These are phyloP conservation scores for Drosophila littoralis DNA, from an alignment of 1,140 invertebrate genomes.

Conservation along the genomic window DNA sequence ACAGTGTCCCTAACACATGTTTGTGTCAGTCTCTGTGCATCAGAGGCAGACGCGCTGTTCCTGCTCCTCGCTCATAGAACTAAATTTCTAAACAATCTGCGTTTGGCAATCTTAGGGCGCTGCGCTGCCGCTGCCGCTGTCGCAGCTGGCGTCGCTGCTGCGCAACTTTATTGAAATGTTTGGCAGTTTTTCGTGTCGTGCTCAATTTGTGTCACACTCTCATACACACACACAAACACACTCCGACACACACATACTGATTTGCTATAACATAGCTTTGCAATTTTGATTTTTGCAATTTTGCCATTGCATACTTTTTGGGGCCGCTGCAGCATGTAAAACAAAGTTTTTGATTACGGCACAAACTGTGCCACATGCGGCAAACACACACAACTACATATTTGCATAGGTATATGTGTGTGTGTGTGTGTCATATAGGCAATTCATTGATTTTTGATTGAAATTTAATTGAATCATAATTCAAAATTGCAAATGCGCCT, in stretches of 20 bases:
- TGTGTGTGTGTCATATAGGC: slow-evolving; percentile 38
- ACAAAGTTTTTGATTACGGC: slow-evolving; percentile 64
- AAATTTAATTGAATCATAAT: slow-evolving; percentile 79
- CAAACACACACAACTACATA: slow-evolving; percentile 1
- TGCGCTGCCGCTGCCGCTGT: slow-evolving; percentile 30
- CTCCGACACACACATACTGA: not conserved
- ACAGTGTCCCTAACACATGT: slow-evolving; percentile 53
- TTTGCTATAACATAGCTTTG: slow-evolving; percentile 53
- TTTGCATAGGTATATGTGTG: slow-evolving; percentile 26
- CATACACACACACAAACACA: slow-evolving; percentile 15
- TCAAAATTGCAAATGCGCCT: slow-evolving; percentile 37
- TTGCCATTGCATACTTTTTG: slow-evolving; percentile 75
- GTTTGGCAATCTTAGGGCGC: slow-evolving; percentile 70
- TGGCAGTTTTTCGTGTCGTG: slow-evolving; percentile 78
- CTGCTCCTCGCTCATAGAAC: slow-evolving; percentile 65
- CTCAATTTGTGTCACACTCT: slow-evolving; percentile 73
- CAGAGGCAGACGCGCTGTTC: slow-evolving; percentile 35
- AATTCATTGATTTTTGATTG: slow-evolving; percentile 76
- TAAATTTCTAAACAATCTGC: slow-evolving; percentile 83
- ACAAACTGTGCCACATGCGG: slow-evolving; percentile 51
- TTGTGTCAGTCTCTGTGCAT: slow-evolving; percentile 47
- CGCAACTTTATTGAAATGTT: slow-evolving; percentile 82
- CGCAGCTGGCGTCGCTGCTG: slow-evolving; percentile 37
- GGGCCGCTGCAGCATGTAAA: slow-evolving; percentile 68
- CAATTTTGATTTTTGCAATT: slow-evolving; percentile 79